These are phyloP conservation scores for Aporophyla nigra DNA, from an alignment of 2,888 invertebrate genomes.

Conservation along the genomic window DNA sequence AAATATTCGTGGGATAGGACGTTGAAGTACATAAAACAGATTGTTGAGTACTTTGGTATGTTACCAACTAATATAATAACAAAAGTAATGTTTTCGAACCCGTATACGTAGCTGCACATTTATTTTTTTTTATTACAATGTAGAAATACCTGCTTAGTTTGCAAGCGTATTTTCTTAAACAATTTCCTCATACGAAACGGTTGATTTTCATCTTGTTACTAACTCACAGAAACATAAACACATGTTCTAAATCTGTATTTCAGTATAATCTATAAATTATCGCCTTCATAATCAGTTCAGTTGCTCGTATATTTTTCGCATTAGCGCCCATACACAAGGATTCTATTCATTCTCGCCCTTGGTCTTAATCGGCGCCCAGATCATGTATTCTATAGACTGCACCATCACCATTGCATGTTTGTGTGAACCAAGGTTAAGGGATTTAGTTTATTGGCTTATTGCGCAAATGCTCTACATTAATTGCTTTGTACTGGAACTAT, in stretches of 20 bases:
- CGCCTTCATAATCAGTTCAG: constrained; percentile 48
- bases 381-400: constrained; percentile 43
- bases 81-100: background rate
- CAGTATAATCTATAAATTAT: constrained; percentile 45
- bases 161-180: constrained; percentile 11
- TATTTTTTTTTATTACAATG: background rate
- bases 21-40: constrained; percentile 70
- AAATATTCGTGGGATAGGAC: constrained; percentile 70
- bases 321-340: constrained; percentile 37
- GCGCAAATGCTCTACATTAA: constrained; percentile 20
- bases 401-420: constrained; percentile 47
- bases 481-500: constrained; percentile 9
- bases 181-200: constrained; percentile 1
- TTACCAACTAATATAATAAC: constrained; percentile 42
- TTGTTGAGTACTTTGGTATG: constrained; percentile 83
- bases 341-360: constrained; percentile 65
- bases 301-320: constrained; percentile 48
- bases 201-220: constrained; percentile 20
- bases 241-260: constrained; percentile 33
- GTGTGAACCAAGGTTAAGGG: constrained; percentile 64
- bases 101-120: background rate
- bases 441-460: constrained; percentile 60
- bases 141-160: background rate
- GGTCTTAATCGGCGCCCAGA: constrained; percentile 65
- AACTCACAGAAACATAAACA: constrained; percentile 31